A percentile compares a stretch with the other conserved stretches of the same genome.
Evolutionary conservation across 2,888 invertebrate genomes (phyloP).

Genomic region (Orthosia cruda): DNA sequence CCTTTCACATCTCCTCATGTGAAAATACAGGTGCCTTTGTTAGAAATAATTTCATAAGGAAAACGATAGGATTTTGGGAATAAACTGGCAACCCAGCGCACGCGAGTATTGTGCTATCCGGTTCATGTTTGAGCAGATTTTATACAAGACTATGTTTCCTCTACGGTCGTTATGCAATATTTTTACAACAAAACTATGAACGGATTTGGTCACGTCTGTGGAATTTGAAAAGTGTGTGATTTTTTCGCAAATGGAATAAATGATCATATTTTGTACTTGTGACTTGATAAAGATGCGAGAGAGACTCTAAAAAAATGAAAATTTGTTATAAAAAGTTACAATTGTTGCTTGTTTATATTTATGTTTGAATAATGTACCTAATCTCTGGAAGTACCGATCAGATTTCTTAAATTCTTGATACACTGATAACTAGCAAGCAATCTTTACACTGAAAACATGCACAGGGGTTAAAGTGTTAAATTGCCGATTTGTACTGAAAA

Average conservation of each 20-base stretch:
- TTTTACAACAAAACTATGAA: constrained; percentile 6
- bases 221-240: not conserved
- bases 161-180: constrained; percentile 2
- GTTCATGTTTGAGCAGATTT: constrained; percentile 50
- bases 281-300: too few species aligned
- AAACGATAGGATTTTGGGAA: constrained; percentile 43
- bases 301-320: too few species aligned
- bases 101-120: constrained; percentile 41
- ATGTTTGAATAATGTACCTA: too few species aligned
- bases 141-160: constrained; percentile 4
- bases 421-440: too few species aligned
- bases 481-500: too few species aligned
- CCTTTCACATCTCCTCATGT: constrained; percentile 39
- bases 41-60: constrained; percentile 59
- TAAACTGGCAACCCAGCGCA: constrained; percentile 41
- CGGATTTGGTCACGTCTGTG: not conserved
- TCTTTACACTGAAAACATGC: too few species aligned
- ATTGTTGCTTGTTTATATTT: too few species aligned
- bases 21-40: constrained; percentile 53
- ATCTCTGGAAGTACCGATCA: too few species aligned
- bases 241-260: not conserved
- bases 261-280: not conserved
- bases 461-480: fast-evolving
- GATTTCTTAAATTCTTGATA: too few species aligned
- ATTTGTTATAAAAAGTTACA: too few species aligned